These are phyloP conservation scores for Agelas oroides DNA, from an alignment of 37 sponge, comb jelly and placozoan genomes.

Conservation along the genomic window DNA sequence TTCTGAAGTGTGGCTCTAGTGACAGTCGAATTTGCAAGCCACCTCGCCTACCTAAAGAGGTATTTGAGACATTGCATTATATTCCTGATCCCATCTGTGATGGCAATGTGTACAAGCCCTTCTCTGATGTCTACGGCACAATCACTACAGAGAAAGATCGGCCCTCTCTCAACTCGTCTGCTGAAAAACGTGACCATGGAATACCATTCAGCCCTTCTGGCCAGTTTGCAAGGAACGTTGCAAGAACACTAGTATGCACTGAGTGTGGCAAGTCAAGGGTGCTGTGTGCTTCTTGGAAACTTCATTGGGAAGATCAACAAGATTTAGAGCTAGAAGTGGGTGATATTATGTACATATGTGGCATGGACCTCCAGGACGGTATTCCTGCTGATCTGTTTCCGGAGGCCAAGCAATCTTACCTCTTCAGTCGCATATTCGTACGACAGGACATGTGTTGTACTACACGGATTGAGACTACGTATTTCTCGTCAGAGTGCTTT, in stretches of 20 bases:
- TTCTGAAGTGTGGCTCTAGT: conserved; percentile 50
- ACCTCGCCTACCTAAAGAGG: conserved; percentile 49
- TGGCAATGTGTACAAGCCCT: conserved; percentile 42
- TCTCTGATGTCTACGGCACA: conserved; percentile 34
- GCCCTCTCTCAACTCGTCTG: conserved; percentile 33
- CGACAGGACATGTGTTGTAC: conserved; percentile 26
- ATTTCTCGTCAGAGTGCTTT: conserved; percentile 26
- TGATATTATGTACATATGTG: neutral
- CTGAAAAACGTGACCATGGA: neutral
- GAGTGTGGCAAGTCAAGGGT: conserved; percentile 14
- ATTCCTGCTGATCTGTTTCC: neutral
- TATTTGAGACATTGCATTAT: conserved; percentile 39
- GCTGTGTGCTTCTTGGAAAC: conserved; percentile 5
- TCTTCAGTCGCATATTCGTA: neutral
- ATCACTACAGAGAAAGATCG: conserved; percentile 40
- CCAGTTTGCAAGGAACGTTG: conserved; percentile 66
- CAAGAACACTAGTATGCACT: neutral
- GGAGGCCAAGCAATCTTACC: neutral
- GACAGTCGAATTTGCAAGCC: conserved; percentile 45
- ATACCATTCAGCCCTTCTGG: conserved; percentile 56
- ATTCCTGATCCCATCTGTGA: conserved; percentile 56
- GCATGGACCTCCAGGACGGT: neutral
- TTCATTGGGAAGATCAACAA: neutral
- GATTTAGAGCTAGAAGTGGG: neutral
- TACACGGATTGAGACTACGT: conserved; percentile 11